These are phyloP conservation scores for Protonemura montana DNA, from an alignment of 2,888 invertebrate species.

Conservation along the genomic window DNA sequence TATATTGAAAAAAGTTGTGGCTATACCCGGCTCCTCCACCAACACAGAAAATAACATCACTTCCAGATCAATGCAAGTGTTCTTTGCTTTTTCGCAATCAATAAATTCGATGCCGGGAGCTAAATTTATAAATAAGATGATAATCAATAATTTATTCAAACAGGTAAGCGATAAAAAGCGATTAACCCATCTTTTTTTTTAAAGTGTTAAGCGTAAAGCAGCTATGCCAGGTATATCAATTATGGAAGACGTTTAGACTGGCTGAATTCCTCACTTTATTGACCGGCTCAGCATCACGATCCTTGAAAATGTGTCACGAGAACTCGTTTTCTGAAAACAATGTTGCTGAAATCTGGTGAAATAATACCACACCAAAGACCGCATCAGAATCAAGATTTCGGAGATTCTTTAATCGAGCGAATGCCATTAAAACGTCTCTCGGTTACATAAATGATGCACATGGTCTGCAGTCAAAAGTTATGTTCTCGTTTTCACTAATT, in stretches of 20 bases:
- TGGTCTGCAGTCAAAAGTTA: background rate
- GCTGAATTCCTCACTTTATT: background rate
- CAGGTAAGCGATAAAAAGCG: background rate
- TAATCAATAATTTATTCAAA: background rate
- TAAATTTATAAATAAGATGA: background rate
- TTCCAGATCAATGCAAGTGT: background rate
- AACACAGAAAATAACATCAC: background rate
- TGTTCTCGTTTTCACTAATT: constrained; percentile 1
- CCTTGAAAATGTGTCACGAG: background rate
- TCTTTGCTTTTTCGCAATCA: background rate
- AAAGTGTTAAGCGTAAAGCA: background rate
- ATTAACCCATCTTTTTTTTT: background rate
- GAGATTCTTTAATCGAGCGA: background rate
- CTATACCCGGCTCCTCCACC: no score
- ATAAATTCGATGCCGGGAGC: background rate
- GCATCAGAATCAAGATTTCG: background rate
- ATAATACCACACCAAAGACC: background rate
- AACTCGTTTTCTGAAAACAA: background rate
- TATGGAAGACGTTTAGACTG: background rate
- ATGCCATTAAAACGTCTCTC: background rate
- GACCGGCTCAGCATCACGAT: background rate
- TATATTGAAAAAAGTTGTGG: no score
- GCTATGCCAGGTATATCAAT: background rate
- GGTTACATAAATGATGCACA: constrained; percentile 7
- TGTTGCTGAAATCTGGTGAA: background rate